Base-by-base conservation (phyloP, 2,888 invertebrate genomes). In the Camponotus fellah region DNA sequence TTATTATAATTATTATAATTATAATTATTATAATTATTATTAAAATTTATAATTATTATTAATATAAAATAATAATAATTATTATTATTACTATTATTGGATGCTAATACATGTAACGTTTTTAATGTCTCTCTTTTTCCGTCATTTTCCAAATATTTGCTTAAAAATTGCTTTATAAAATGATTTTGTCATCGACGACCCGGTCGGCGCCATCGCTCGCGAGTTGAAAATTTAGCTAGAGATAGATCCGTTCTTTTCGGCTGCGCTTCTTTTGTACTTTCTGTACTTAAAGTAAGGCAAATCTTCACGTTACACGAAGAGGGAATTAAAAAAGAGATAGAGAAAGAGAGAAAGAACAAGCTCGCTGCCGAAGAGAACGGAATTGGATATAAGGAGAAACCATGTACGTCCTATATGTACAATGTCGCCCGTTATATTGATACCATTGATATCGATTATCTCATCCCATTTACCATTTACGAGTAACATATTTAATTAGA, bases 121-220 rank as follows among this genome's bases (percentile, higher is more conserved):
- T 79, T 87, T 1, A 85, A 90, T 88, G 90, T 89, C 90, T 90
- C 91, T 92, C 14, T 14, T 26, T 26, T 26, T 4, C 89, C 86
- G 87, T 91, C 91, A 83, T 88, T 90, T 91, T 91, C 40, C 65
- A 83, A 82, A 43, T 65, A 37, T 62, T 66, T 58, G n/a, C n/a
- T 12, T 77, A 82, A 43, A 56, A 37, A 72, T 66, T 58, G n/a
- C n/a, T 12, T 77, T 64, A 66, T 12, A 17, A 66, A 65, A 89
- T 77, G 64, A 85, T 85, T 86, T 87, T 68, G 85, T n/a, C 72
- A 81, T 76, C 72, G 83, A 72, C 58, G 21, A 60, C 2, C 10
- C 14, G 17, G 26, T 53, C 49, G 49, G 40, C 26, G 66, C 26
- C 40, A 65, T 53, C n/a, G 26, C 40, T 76, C 53, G 40, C 5